Percentiles rank a stretch among this genome's conserved stretches.
phyloP scores from a whole-genome alignment of 2,888 invertebrate genomes.

The Euspilapteryx auroguttella region DNA sequence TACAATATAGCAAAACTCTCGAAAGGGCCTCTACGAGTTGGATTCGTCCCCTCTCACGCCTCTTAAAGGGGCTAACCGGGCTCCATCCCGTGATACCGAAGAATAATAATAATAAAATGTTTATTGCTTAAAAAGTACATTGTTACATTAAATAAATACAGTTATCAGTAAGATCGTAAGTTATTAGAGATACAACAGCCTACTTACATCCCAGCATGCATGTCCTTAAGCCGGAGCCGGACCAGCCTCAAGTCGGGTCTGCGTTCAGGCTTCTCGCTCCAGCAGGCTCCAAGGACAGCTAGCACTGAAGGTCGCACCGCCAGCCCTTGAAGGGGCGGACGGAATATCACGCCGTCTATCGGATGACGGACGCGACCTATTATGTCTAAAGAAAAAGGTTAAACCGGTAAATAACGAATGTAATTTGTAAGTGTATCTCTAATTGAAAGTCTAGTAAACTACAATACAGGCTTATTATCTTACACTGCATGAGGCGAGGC shows the following conservation, averaged over 20 bases:
- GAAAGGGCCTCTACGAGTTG: too few relatives aligned
- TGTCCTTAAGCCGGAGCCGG: slow-evolving; percentile 74
- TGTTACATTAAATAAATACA: too few relatives aligned
- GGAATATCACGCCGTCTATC: slow-evolving; percentile 51
- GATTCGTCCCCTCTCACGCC: too few relatives aligned
- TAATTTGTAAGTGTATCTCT: not conserved
- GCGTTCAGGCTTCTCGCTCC: slow-evolving; percentile 79
- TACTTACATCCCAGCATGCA: slow-evolving; percentile 75
- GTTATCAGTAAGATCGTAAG: too few relatives aligned
- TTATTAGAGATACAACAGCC: too few relatives aligned
- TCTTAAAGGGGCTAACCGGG: too few relatives aligned
- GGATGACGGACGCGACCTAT: slow-evolving; percentile 61
- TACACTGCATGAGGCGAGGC: too few relatives aligned
- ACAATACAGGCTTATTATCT: not conserved
- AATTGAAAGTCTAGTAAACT: too few relatives aligned
- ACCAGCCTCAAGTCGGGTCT: slow-evolving; percentile 80
- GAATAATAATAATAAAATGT: too few relatives aligned
- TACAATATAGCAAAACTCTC: too few relatives aligned
- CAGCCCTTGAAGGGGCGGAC: slow-evolving; percentile 68
- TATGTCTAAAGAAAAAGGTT: slow-evolving; percentile 42
- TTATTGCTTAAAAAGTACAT: too few relatives aligned
- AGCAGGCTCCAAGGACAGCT: slow-evolving; percentile 74
- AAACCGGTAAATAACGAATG: not conserved
- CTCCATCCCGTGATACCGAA: too few relatives aligned
- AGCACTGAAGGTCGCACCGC: slow-evolving; percentile 75